Conservation (phyloP, 2,888 invertebrate species). For the Diplolepis rosae region DNA sequence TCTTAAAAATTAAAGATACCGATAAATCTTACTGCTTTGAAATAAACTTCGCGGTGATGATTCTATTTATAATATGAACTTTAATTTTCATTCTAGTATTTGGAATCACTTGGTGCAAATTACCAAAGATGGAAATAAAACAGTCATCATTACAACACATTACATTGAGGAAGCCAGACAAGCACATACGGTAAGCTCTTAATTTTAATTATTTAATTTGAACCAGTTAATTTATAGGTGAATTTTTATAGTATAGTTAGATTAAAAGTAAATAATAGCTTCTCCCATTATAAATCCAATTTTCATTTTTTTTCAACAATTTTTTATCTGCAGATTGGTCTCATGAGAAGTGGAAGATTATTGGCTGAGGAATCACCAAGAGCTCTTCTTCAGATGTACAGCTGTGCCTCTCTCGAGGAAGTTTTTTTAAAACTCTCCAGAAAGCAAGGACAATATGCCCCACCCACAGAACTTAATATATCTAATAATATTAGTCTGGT, state of each 20-base stretch:
- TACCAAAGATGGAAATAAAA: conserved; percentile 91
- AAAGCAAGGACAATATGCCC: conserved; percentile 77
- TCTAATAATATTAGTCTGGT: conserved; percentile 85
- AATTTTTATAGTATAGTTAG: not conserved
- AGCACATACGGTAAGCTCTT: conserved; percentile 84
- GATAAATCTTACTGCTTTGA: not conserved
- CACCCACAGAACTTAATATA: conserved; percentile 78
- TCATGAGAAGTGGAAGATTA: conserved; percentile 93
- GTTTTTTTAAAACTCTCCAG: conserved; percentile 93
- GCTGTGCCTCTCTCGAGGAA: conserved; percentile 89
- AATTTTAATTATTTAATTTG: not conserved
- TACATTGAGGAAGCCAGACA: conserved; percentile 96
- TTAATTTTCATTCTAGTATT: conserved; percentile 77
- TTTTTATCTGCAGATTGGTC: conserved; percentile 82
- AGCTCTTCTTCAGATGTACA: conserved; percentile 87
- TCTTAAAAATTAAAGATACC: no score
- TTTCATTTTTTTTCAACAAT: not conserved
- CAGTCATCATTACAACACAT: conserved; percentile 94
- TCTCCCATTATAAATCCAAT: not conserved
- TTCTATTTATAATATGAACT: not conserved
- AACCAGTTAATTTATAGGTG: no score
- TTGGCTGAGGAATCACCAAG: conserved; percentile 94
- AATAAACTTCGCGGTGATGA: not conserved
- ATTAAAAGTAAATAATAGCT: no score
- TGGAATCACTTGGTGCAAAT: conserved; percentile 95